Percentiles rank a stretch among this genome's conserved stretches.
Conservation (phyloP, 2,113 vertebrate genomes). For the Delphinapterus leucas region DNA sequence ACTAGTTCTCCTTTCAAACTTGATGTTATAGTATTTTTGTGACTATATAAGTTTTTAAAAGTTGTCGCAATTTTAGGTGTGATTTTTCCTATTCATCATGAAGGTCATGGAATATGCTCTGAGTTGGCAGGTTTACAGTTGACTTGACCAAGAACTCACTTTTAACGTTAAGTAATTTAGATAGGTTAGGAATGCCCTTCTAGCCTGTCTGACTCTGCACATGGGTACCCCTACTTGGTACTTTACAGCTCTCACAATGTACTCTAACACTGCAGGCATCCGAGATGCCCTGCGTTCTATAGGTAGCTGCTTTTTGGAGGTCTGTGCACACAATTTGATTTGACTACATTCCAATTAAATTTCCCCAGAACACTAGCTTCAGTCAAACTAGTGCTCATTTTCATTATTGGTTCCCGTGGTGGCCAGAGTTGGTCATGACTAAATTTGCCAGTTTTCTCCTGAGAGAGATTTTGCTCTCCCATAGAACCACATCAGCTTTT, state of each 20-base stretch:
- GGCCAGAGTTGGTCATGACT: neutral
- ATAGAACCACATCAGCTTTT: neutral
- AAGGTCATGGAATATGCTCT: neutral
- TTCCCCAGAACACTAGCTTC: neutral
- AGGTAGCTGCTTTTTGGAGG: neutral
- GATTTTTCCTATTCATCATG: neutral
- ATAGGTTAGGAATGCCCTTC: neutral
- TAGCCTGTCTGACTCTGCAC: neutral
- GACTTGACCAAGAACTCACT: neutral
- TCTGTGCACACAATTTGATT: neutral
- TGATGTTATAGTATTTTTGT: neutral
- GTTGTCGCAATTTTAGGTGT: neutral
- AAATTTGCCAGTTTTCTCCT: neutral
- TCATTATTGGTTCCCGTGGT: neutral
- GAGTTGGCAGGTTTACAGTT: neutral
- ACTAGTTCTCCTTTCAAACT: neutral
- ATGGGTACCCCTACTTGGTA: neutral
- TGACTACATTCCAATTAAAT: slow-evolving; percentile 14
- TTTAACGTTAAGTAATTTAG: neutral
- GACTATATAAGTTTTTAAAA: neutral
- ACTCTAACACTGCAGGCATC: neutral
- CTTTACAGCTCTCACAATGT: neutral
- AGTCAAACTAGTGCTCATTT: slow-evolving; percentile 2
- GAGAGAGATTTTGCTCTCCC: neutral
- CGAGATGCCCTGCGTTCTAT: neutral